Evolutionary conservation across 2,888 invertebrate genomes (phyloP), one percentile per base, ranked within the genome.

Genomic region (Lamellibrachia columna): DNA sequence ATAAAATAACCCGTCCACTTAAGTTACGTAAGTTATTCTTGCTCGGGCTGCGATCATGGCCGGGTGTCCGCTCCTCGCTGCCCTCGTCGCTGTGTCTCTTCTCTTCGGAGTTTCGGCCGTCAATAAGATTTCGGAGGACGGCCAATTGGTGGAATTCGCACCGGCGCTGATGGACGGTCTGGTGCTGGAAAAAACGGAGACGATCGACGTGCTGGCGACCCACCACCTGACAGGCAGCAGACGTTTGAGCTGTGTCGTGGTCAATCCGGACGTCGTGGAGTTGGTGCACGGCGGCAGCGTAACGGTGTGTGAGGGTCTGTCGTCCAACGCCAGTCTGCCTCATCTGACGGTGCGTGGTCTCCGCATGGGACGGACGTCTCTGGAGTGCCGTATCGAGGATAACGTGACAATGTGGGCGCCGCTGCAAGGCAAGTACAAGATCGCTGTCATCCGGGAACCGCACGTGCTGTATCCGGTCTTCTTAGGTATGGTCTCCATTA

Each of bases 401-500:
- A n/a, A 75, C 75, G 75, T 22, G 75, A 2, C 75, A 75, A n/a
- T 75, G 6, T 22, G 6, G 75, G 4, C 22, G 75, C 15, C 75
- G 75, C 75, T 15, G 22, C 22, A 22, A 22, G 75, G 3, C 22
- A 75, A 22, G 22, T 75, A 75, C 22, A 15, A 15, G 6, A n/a
- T 75, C 6, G 75, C n/a, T 22, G 91, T 91, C 53, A 53, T 91
- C 52, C 52, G 91, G 55, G 7, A 53, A 40, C 4, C 1, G 40
- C 22, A n/a, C 22, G 53, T 91, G 55, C 28, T 91, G 75, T 94
- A 53, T 93, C 95, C 9, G 93, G 93, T 96, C 4, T 97, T 97
- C 93, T 95, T 96, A 11, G 93, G 94, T 6, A 93, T 95, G 0
- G 95, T 97, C 11, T 95, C 95, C 90, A 92, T 95, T 15, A 94